Base-by-base conservation (phyloP, 2,797 vertebrate genomes). In the Malurus splendens region DNA sequence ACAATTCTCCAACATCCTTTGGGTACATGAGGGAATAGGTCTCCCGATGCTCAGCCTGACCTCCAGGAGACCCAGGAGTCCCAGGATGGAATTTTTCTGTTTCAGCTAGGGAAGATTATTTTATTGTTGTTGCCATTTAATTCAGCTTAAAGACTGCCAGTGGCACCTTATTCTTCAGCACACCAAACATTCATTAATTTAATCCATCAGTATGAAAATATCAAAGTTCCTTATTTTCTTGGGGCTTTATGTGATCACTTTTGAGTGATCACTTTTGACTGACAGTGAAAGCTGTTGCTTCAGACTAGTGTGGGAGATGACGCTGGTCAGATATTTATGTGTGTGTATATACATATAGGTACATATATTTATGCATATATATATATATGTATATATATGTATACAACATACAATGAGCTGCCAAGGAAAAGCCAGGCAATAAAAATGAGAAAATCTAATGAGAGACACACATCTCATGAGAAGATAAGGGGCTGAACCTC, bases 321-420 rank as follows among this genome's bases (percentile, higher is more conserved):
- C n/a, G 55, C 20, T 50, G 28, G n/a, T 11, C 36, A 36, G 44
- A 2, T 28, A 67, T 60, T 65, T 32, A 39, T 12, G 55, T 7
- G 50, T 6, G 27, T 3, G 50, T 0, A 14, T 2, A 15, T 2
- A 32, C 1, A 22, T 0, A n/a, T 6, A 16, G 12, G 36, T 36
- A 36, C 4, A 11, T 36, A 36, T 20, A 22, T 7, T 16, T 6
- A 39, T 12, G 47, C 6, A 57, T 6, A 27, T 3, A 60, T 0
- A 18, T 32, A 32, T 32, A 32, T 7, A 57, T 5, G 22, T 3
- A 60, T 0, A 18, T 3, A 15, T 2, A 27, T 2, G 13, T 0
- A 27, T 6, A 16, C 36, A 39, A 47, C 24, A 66, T 16, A 54
- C 0, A 2, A 16, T 42, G 68, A 13, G 19, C 33, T 56, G 36